A percentile compares a stretch with the other conserved stretches of the same genome.
These are phyloP conservation scores for Pseudomyrmex sp. DNA, from an alignment of 1,140 invertebrate genomes.

Conservation along the genomic window DNA sequence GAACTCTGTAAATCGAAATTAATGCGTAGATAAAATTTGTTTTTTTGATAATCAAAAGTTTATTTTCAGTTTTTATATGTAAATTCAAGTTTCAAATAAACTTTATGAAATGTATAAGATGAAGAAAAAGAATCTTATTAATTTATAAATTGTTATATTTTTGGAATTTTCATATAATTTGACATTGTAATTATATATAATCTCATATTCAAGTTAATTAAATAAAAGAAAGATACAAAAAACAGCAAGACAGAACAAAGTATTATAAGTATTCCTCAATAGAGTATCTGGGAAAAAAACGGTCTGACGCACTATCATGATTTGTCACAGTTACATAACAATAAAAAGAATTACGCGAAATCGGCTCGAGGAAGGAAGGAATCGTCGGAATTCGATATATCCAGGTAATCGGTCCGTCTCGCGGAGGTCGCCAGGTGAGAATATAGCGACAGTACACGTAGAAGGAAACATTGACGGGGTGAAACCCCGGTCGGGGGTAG, in stretches of 20 bases:
- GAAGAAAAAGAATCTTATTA: neutral
- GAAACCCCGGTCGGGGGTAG: constrained; percentile 68
- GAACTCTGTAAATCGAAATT: neutral
- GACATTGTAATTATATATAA: no score
- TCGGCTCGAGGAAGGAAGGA: neutral
- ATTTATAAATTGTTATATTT: neutral
- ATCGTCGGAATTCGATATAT: constrained; percentile 55
- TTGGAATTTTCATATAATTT: no score
- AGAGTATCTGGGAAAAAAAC: neutral
- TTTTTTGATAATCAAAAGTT: neutral
- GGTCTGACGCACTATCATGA: neutral
- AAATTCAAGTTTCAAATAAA: constrained; percentile 1
- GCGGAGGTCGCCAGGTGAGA: constrained; percentile 64
- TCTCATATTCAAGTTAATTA: neutral
- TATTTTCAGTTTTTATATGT: neutral
- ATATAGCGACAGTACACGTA: constrained; percentile 17
- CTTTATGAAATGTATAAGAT: neutral
- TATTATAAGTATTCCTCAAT: neutral
- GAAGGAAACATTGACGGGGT: constrained; percentile 52
- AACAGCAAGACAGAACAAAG: neutral
- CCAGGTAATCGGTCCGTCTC: constrained; percentile 52
- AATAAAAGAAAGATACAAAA: neutral
- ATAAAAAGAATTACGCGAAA: constrained; percentile 38
- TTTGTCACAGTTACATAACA: constrained; percentile 44
- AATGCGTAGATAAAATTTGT: neutral